Evolutionary conservation across 2,113 vertebrate genomes (phyloP).

Genomic region (Cottus gobio): DNA sequence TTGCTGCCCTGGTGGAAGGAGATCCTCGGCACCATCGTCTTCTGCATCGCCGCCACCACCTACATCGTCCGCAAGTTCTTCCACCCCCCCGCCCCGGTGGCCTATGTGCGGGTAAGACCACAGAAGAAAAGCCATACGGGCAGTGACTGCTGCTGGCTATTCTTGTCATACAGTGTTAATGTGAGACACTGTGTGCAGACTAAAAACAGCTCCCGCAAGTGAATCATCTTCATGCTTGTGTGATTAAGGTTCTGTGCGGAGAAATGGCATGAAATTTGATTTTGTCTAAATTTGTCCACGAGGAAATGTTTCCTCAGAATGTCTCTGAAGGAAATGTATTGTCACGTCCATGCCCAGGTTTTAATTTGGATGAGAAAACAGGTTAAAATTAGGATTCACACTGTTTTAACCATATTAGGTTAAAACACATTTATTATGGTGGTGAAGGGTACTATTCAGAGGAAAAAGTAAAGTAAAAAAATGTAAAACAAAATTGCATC

Average conservation of each 20-base stretch:
- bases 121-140: neutral
- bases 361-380: neutral
- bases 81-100: constrained; percentile 87
- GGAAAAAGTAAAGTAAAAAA: neutral
- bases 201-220: neutral
- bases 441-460: neutral
- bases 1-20: constrained; percentile 99
- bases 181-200: neutral
- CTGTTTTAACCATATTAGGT: neutral
- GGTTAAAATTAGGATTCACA: no score
- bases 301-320: neutral
- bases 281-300: no score
- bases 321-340: neutral
- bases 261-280: no score
- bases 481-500: neutral
- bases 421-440: neutral
- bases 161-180: neutral
- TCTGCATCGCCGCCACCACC: constrained; percentile 94
- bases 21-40: constrained; percentile 93
- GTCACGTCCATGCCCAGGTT: neutral
- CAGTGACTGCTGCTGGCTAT: neutral
- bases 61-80: constrained; percentile 96
- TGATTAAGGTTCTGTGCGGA: neutral
- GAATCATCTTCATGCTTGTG: neutral
- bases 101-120: constrained; percentile 84